Conservation (phyloP, 2,888 invertebrate genomes). For the Callimorpha dominula region DNA sequence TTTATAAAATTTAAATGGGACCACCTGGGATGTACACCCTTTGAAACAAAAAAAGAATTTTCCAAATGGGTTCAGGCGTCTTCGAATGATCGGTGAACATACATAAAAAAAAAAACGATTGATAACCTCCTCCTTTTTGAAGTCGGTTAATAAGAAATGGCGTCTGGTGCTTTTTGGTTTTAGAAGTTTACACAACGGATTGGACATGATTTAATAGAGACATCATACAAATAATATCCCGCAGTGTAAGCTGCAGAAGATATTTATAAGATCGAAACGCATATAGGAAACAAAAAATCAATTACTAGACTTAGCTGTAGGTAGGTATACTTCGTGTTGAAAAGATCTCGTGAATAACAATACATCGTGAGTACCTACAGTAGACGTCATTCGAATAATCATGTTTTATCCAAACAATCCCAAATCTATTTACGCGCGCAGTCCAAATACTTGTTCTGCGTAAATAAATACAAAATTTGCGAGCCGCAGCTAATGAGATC, state of each 20-base stretch:
- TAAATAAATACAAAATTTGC: conserved; percentile 38
- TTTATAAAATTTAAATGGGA: too few relatives aligned
- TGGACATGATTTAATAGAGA: too few relatives aligned
- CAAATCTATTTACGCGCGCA: conserved; percentile 27
- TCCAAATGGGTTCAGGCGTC: too few relatives aligned
- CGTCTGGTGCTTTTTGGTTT: too few relatives aligned
- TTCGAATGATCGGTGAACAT: too few relatives aligned
- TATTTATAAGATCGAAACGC: neutral
- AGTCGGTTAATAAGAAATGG: too few relatives aligned
- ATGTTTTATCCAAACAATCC: neutral
- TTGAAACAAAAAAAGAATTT: too few relatives aligned
- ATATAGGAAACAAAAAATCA: neutral
- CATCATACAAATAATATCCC: neutral
- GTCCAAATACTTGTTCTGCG: conserved; percentile 29
- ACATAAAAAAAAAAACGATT: too few relatives aligned
- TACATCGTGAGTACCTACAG: neutral
- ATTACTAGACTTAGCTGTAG: neutral
- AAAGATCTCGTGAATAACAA: neutral
- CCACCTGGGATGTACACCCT: too few relatives aligned
- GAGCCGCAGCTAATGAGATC: conserved; percentile 57
- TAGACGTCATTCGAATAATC: neutral
- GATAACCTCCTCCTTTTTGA: too few relatives aligned
- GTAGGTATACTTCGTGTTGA: neutral
- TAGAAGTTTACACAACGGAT: too few relatives aligned
- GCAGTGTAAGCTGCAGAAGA: neutral